Conservation (phyloP, 2,797 vertebrate species). For the Oophaga sylvatica region DNA sequence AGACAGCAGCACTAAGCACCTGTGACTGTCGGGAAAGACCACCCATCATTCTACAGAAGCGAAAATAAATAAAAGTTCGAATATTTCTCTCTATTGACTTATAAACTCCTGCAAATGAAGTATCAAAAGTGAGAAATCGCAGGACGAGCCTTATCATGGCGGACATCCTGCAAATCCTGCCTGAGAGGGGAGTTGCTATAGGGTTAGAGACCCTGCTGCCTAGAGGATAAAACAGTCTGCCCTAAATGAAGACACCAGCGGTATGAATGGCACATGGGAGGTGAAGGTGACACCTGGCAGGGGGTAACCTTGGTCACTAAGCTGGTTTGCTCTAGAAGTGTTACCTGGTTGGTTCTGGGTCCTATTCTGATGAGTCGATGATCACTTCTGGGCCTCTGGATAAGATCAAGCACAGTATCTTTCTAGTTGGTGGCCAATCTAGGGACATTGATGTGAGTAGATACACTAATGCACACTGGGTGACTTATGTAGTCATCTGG, state of each 20-base stretch:
- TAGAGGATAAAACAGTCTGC: background rate
- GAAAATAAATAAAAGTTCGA: background rate
- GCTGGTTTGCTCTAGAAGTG: too few relatives aligned
- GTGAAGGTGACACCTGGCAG: too few relatives aligned
- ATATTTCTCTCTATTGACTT: background rate
- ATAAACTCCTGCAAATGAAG: background rate
- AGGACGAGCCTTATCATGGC: background rate
- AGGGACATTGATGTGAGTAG: too few relatives aligned
- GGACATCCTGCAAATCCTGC: background rate
- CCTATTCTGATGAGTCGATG: too few relatives aligned
- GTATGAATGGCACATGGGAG: background rate
- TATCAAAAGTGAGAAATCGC: background rate
- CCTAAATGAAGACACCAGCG: background rate
- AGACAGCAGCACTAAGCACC: background rate
- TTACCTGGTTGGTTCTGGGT: too few relatives aligned
- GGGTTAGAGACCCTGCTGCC: background rate
- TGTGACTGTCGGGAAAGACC: background rate
- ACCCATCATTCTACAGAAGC: background rate
- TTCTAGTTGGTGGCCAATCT: too few relatives aligned
- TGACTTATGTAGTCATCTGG: too few relatives aligned
- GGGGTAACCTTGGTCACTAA: too few relatives aligned
- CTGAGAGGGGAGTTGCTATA: background rate
- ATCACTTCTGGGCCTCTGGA: too few relatives aligned
- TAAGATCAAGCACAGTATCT: too few relatives aligned
- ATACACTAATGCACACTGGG: too few relatives aligned